These are phyloP conservation scores for Anabacerthia variegaticeps DNA, from an alignment of 2,797 vertebrate genomes.

Conservation along the genomic window DNA sequence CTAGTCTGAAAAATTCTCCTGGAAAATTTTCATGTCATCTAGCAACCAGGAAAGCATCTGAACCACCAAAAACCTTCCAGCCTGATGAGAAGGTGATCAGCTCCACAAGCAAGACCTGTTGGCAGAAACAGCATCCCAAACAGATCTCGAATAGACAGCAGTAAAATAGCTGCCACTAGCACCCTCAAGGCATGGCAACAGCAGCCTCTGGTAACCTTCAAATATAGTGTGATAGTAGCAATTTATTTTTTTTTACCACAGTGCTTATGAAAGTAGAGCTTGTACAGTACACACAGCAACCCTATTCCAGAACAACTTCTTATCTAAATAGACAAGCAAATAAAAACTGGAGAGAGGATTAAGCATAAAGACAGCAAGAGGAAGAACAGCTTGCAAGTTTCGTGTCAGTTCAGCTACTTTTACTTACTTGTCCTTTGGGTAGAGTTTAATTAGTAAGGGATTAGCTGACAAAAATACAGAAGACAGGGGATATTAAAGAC, in stretches of 20 bases:
- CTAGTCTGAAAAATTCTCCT: background rate
- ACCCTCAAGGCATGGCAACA: background rate
- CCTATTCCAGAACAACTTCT: background rate
- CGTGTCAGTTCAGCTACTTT: background rate
- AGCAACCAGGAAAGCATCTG: background rate
- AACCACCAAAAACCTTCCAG: background rate
- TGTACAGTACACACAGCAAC: background rate
- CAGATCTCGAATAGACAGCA: background rate
- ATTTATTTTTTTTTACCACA: background rate
- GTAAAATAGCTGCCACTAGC: background rate
- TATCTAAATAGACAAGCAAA: background rate
- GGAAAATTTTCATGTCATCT: background rate
- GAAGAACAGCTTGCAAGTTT: background rate
- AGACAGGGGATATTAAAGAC: background rate
- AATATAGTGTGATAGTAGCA: background rate
- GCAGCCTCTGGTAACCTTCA: background rate
- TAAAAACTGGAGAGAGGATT: background rate
- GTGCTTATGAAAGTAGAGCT: background rate
- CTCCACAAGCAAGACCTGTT: background rate
- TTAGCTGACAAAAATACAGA: background rate
- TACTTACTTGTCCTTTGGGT: background rate
- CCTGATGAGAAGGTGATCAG: background rate
- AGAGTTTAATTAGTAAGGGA: slow-evolving; percentile 22
- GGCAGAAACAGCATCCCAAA: background rate
- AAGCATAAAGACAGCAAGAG: background rate